These are phyloP conservation scores for Papilio dardanus DNA, from an alignment of 1,140 invertebrate genomes.

Conservation along the genomic window DNA sequence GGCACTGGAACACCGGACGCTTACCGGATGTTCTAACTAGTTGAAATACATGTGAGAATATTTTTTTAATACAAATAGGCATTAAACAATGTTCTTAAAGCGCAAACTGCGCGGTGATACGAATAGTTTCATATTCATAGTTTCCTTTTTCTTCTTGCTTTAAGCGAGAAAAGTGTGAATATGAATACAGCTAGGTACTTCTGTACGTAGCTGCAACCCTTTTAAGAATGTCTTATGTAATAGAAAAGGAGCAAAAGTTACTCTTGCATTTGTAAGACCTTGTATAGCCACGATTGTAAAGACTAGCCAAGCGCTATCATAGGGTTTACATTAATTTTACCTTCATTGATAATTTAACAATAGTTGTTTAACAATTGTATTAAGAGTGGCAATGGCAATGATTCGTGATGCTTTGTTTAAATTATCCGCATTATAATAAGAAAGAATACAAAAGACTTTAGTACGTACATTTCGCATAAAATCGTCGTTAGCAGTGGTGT, in stretches of 20 bases:
- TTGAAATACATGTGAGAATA: neutral
- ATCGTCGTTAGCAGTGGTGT: neutral
- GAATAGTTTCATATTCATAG: too few relatives aligned
- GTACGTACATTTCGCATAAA: neutral
- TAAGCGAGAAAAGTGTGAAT: too few relatives aligned
- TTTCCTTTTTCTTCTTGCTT: too few relatives aligned
- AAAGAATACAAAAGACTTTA: neutral
- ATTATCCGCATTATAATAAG: neutral
- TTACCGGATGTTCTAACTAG: neutral
- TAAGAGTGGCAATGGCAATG: neutral
- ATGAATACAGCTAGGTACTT: too few relatives aligned
- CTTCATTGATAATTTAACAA: neutral
- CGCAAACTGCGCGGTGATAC: too few relatives aligned
- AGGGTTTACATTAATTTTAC: neutral
- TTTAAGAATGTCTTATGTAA: neutral
- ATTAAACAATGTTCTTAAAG: neutral
- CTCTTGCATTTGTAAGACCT: neutral
- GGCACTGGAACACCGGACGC: neutral
- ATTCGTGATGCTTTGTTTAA: constrained; percentile 2
- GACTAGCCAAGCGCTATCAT: neutral
- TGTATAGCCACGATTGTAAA: neutral
- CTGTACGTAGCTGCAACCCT: neutral
- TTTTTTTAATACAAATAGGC: neutral
- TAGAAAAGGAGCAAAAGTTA: neutral
- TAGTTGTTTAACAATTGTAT: neutral